These are phyloP conservation scores for Dorcus parallelipipedus DNA, from an alignment of 2,888 invertebrate genomes.

Conservation along the genomic window DNA sequence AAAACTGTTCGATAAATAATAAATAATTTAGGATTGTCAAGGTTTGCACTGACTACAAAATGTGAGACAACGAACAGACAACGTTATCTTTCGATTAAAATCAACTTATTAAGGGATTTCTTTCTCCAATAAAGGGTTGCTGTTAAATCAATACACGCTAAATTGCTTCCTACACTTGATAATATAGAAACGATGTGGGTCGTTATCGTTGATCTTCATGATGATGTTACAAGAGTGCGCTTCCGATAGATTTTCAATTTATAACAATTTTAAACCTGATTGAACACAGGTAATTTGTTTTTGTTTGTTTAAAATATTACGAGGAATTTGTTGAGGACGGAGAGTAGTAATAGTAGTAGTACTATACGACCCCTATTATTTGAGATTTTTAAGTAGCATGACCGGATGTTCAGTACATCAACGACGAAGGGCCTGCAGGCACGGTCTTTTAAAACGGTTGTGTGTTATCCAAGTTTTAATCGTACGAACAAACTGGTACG, in stretches of 20 bases:
- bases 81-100: not conserved
- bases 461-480: not conserved
- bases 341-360: not conserved
- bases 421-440: not conserved
- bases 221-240: no score
- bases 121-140: conserved; percentile 3
- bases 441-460: not conserved
- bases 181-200: not conserved
- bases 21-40: no score
- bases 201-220: no score
- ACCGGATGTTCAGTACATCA: conserved; percentile 1
- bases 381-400: not conserved
- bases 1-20: no score
- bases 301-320: not conserved
- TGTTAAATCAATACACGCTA: conserved; percentile 15
- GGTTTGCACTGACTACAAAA: no score
- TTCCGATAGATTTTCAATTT: no score
- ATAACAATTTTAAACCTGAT: not conserved
- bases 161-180: conserved; percentile 11
- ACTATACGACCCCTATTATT: not conserved
- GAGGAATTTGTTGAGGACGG: not conserved
- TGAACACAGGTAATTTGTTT: not conserved
- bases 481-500: not conserved
- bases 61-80: no score
- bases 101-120: not conserved